A percentile compares a stretch with the other conserved stretches of the same genome.
phyloP scores from a whole-genome alignment of 2,797 vertebrate species.

The Pangasius sanitwongsei region DNA sequence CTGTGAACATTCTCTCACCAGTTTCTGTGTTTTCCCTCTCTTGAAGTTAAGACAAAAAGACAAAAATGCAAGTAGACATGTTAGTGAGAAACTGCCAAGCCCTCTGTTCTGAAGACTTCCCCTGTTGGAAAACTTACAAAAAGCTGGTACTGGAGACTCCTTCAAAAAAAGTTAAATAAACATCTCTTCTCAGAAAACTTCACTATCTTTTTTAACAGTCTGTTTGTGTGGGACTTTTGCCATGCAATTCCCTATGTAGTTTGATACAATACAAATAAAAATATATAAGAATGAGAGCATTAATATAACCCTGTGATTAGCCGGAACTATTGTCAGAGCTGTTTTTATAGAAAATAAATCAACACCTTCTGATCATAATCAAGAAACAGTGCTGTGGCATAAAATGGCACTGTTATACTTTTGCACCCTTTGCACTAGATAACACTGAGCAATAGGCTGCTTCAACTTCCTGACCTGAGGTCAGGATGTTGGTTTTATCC shows the following conservation, averaged over 20 bases:
- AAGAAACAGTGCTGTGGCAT: background rate
- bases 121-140: background rate
- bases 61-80: background rate
- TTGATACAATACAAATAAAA: background rate
- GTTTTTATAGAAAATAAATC: background rate
- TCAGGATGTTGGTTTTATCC: background rate
- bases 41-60: background rate
- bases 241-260: background rate
- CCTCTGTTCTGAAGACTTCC: background rate
- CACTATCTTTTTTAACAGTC: background rate
- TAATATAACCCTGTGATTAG: background rate
- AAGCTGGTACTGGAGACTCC: background rate
- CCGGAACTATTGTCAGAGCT: background rate
- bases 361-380: background rate
- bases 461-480: constrained; percentile 1
- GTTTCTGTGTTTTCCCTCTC: background rate
- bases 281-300: background rate
- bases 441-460: background rate
- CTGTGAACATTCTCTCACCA: background rate
- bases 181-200: background rate
- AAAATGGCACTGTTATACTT: background rate
- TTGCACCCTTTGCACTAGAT: constrained; percentile 12
- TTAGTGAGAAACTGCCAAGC: background rate
- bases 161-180: background rate
- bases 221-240: background rate